These are phyloP conservation scores for Pitangus sulphuratus DNA, from an alignment of 2,797 vertebrate species.

Conservation along the genomic window DNA sequence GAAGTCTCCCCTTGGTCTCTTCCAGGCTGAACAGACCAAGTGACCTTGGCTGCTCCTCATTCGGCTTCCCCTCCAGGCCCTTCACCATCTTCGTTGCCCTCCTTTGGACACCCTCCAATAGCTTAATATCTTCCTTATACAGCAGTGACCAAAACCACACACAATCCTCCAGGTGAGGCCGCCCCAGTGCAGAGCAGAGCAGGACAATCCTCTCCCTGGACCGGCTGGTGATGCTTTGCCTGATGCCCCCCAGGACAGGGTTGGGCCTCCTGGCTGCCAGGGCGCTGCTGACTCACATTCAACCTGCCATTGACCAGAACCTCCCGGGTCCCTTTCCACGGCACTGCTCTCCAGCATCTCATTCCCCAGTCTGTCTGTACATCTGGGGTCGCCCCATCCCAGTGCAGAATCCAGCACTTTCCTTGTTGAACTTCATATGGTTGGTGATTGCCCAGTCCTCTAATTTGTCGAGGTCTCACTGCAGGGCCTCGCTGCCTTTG, in stretches of 20 bases:
- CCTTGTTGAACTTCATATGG: background rate
- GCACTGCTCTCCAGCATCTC: background rate
- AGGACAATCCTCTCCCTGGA: background rate
- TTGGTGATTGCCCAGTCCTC: background rate
- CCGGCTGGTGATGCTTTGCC: background rate
- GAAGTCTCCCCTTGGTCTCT: too few relatives aligned
- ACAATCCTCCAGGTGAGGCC: too few relatives aligned
- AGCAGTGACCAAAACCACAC: background rate
- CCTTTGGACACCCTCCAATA: too few relatives aligned
- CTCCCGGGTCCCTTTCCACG: background rate
- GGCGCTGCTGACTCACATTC: background rate
- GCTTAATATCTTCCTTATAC: too few relatives aligned
- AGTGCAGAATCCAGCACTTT: background rate
- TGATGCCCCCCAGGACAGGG: background rate
- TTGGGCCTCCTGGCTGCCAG: background rate
- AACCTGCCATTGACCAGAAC: background rate
- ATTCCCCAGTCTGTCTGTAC: background rate
- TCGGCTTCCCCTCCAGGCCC: too few relatives aligned
- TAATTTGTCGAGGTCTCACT: background rate
- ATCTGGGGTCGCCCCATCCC: background rate
- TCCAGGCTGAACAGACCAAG: too few relatives aligned
- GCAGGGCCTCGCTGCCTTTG: background rate
- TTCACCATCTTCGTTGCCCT: too few relatives aligned
- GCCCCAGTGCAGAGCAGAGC: background rate
- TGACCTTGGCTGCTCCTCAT: too few relatives aligned